phyloP scores from a whole-genome alignment of 2,113 vertebrate genomes.

The Malurus cyaneus region DNA sequence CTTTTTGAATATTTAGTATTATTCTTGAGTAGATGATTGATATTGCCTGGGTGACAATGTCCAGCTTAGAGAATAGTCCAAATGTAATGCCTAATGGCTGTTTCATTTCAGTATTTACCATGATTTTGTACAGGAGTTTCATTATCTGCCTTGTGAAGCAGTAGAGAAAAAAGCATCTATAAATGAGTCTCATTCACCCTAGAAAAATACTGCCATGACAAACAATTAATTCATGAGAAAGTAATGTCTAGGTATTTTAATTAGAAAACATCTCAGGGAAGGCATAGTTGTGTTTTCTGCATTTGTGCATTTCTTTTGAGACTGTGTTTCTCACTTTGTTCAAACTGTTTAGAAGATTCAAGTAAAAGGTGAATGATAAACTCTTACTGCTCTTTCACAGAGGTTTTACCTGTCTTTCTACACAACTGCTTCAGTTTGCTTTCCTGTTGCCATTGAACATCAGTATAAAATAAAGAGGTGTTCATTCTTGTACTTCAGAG shows the following conservation, averaged over 20 bases:
- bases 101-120: not conserved
- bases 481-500: not conserved
- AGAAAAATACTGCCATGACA: not conserved
- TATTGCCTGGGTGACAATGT: not conserved
- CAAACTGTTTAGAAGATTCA: not conserved
- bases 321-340: not conserved
- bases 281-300: not conserved
- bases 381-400: not conserved
- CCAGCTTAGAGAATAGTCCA: not conserved
- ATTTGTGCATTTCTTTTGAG: not conserved
- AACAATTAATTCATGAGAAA: not conserved
- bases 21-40: not conserved
- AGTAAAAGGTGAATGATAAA: not conserved
- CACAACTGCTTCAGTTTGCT: not conserved
- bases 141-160: not conserved
- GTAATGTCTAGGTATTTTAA: not conserved
- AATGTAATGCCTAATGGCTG: not conserved
- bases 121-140: not conserved
- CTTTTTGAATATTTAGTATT: not conserved
- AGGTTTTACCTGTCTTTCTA: not conserved
- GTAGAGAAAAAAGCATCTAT: not conserved
- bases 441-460: not conserved
- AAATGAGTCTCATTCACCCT: not conserved
- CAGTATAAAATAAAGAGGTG: not conserved
- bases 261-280: not conserved